Evolutionary conservation across 1,140 invertebrate genomes (phyloP).

Genomic region (Drosophila guanche): DNA sequence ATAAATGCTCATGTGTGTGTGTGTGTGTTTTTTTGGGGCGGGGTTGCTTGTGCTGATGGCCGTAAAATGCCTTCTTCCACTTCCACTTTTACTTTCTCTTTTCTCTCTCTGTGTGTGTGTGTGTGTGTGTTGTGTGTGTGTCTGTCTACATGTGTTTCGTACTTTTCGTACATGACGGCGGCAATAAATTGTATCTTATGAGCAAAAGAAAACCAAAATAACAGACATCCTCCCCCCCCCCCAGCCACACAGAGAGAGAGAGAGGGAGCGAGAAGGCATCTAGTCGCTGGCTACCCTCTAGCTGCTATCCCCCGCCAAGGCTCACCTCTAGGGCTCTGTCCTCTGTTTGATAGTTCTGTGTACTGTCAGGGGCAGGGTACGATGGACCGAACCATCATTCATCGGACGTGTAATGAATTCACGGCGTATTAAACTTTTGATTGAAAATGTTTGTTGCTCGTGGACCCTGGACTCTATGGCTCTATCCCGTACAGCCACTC

Average conservation of each 20-base stretch:
- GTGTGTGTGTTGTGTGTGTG: constrained; percentile 11
- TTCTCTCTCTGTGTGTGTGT: background rate
- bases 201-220: constrained; percentile 63
- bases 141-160: constrained; percentile 53
- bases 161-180: constrained; percentile 60
- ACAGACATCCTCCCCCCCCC: constrained; percentile 38
- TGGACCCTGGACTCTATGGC: background rate
- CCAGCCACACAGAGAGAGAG: background rate
- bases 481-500: background rate
- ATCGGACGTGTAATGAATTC: constrained; percentile 62
- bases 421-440: constrained; percentile 70
- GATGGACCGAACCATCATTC: constrained; percentile 36
- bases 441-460: constrained; percentile 53
- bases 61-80: constrained; percentile 57
- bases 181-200: constrained; percentile 82
- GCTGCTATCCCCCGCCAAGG: background rate
- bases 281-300: too few relatives aligned
- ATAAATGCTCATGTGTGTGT: background rate
- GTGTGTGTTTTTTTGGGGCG: constrained; percentile 20
- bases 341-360: constrained; percentile 6
- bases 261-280: too few relatives aligned
- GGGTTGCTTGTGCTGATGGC: background rate
- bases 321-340: background rate
- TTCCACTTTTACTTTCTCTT: constrained; percentile 23
- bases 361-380: background rate